These are phyloP conservation scores for Meles meles DNA, from an alignment of 2,113 vertebrate genomes.

Conservation along the genomic window DNA sequence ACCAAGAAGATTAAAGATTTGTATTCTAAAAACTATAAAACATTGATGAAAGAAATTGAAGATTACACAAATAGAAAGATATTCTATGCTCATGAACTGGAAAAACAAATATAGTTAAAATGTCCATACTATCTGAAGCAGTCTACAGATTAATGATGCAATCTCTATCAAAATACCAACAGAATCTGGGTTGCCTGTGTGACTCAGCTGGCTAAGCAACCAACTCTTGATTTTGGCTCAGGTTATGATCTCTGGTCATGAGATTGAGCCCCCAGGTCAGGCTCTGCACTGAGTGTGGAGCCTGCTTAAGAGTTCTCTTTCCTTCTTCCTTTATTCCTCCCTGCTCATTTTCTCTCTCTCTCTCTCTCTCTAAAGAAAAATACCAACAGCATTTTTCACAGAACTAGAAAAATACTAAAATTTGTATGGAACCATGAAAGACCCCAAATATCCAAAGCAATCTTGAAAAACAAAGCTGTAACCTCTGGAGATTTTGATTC, in stretches of 20 bases:
- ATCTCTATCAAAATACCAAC: neutral
- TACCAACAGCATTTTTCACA: neutral
- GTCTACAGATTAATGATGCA: neutral
- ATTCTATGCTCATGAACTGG: neutral
- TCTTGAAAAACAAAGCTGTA: neutral
- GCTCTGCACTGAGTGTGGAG: neutral
- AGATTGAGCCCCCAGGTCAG: neutral
- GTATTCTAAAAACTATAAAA: neutral
- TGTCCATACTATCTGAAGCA: neutral
- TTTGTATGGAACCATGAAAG: neutral
- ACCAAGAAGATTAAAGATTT: neutral
- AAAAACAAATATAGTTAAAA: neutral
- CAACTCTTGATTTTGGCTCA: neutral
- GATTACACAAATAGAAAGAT: neutral
- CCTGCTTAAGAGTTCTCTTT: neutral
- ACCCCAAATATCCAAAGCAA: neutral
- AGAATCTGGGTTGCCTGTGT: neutral
- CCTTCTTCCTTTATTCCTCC: neutral
- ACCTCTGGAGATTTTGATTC: neutral
- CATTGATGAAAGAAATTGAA: neutral
- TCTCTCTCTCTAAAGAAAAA: neutral
- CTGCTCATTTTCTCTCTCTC: neutral
- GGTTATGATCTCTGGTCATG: neutral
- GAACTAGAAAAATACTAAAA: neutral
- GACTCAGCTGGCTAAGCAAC: neutral